Base-by-base conservation (phyloP, 2,797 vertebrate genomes). In the Pangasius larnaudii region DNA sequence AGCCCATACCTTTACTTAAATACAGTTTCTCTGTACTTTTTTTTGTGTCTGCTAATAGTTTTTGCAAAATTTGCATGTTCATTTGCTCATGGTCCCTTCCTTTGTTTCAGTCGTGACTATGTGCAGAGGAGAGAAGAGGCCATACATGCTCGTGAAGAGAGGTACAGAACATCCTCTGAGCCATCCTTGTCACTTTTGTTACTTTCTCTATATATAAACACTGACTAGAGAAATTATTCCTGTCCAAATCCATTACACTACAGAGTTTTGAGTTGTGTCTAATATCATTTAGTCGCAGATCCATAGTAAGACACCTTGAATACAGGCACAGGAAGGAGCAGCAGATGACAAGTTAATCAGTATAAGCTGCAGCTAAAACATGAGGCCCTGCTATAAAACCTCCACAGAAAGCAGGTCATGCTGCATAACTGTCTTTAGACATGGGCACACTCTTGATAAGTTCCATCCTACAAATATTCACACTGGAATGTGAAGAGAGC, bases 131-230 rank as follows among this genome's bases (percentile, higher is more conserved):
- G 96, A 92, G 98, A 99, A 93, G 98, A 98, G 86, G 95, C 95
- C 63, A 96, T 96, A 93, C 98, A 98, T 91, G 97, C 97, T 90
- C 96, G 98, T 95, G 98, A 98, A 94, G 98, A 99, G 91, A 98
- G 98, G 98, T 99, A 94, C 24, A n/a, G 51, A 59, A 86, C n/a
- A 53, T 83, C 51, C 18, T 87, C 42, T 65, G 27, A 61, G 33
- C 33, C 39, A 4, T 46, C 13, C 33, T 69, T 51, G 49, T 51
- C 18, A 69, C 49, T 56, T 69, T 69, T 83, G 14, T 83, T 65
- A 30, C 3, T 30, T 83, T 65, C 16, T 5, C n/a, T 67, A 71
- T 71, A 71, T 71, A 71, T 69, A 36, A 84, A 36, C n/a, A 6
- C 65, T 36, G n/a, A 24, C 82, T 36, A 19, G 30, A 71, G 6